Evolutionary conservation across 2,888 invertebrate genomes (phyloP), one percentile per base, ranked within the genome.

Genomic region (Salticus scenicus): DNA sequence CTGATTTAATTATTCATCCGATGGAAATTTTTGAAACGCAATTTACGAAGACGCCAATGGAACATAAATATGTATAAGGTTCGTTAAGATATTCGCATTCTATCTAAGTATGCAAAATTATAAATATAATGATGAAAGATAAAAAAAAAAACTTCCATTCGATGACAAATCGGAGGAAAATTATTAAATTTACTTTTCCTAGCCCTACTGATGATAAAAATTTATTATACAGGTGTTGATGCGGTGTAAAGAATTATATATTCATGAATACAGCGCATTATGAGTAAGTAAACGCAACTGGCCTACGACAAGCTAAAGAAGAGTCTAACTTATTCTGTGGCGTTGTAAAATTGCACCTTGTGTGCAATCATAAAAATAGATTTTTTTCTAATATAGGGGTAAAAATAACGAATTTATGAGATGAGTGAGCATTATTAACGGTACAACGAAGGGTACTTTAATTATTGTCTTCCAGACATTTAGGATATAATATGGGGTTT

Each of bases 61-160:
- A 73, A 80, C 73, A 80, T 80, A 80, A 80, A 80, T 80, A 80
- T 80, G 79, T 80, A 80, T 80, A 80, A 80, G 73, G 14, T 67
- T 80, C 79, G 79, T 80, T 80, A 80, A 31, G 66, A 28, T n/a
- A 30, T 80, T 66, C 51, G n/a, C 47, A 42, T 42, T 20, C 17
- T 30, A 41, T 64, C 64, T 63, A 64, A 73, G 74, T 37, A 73
- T 51, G 51, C 27, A 66, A 80, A 80, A 72, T 80, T 73, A 80
- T 73, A 80, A 73, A 72, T 73, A 30, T 73, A 31, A 66, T 47
- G 51, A 27, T 24, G 33, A 41, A 63, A 42, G 51, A 69, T n/a
- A 31, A 42, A 28, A 17, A 73, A 80, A 80, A 80, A 79, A 33
- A 33, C 33, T 51, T 72, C n/a, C 37, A 67, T 80, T 73, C 70